Evolutionary conservation across 2,797 vertebrate genomes (phyloP).

Genomic region (Acipenser transmontanus): DNA sequence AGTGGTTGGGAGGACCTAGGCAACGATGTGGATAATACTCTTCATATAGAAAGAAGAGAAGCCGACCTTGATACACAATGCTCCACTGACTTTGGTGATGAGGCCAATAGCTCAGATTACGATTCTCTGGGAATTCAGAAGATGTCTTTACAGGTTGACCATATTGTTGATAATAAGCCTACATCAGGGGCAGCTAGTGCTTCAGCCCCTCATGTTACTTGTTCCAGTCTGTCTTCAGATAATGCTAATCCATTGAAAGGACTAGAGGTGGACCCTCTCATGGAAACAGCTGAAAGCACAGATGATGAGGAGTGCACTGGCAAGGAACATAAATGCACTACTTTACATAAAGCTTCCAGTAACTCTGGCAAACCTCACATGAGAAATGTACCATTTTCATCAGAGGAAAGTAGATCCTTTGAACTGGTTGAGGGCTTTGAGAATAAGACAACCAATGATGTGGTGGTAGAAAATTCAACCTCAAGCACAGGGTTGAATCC

Average conservation of each 20-base stretch:
- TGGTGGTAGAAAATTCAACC: too few species aligned
- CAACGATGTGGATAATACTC: conserved; percentile 2
- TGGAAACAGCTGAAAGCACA: too few species aligned
- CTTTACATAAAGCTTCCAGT: too few species aligned
- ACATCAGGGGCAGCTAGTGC: too few species aligned
- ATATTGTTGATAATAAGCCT: too few species aligned
- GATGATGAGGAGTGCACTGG: too few species aligned
- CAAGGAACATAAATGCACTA: too few species aligned
- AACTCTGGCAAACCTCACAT: background rate
- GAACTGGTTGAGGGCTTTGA: conserved; percentile 1
- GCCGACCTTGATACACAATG: conserved; percentile 7
- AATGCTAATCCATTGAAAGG: background rate
- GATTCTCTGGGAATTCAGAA: background rate
- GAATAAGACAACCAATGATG: too few species aligned
- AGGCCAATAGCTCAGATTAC: background rate
- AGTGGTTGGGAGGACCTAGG: conserved; percentile 52
- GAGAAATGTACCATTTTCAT: background rate
- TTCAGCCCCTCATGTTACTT: too few species aligned
- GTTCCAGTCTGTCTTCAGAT: background rate
- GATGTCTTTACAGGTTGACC: conserved; percentile 15
- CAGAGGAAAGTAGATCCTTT: background rate
- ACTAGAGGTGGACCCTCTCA: background rate
- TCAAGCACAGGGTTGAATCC: too few species aligned
- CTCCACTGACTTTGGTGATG: conserved; percentile 24
- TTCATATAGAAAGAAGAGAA: conserved; percentile 16